A percentile compares a stretch with the other conserved stretches of the same genome.
phyloP scores from a whole-genome alignment of 2,888 invertebrate species.

The Tineola bisselliella region DNA sequence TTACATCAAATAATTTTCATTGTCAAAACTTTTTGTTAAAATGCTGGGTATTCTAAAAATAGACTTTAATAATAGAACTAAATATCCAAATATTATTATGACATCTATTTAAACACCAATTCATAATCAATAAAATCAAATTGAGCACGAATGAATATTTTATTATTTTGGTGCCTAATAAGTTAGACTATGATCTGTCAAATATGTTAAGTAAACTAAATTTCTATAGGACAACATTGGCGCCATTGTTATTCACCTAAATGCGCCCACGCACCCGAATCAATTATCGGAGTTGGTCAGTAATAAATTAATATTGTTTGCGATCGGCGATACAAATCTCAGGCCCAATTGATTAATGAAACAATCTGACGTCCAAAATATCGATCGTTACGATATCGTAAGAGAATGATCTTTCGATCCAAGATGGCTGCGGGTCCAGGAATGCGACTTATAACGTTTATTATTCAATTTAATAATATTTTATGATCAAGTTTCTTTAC shows the following conservation, averaged over 20 bases:
- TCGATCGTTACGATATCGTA: constrained; percentile 33
- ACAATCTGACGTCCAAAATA: constrained; percentile 44
- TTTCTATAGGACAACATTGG: not conserved
- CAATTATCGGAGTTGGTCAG: constrained; percentile 46
- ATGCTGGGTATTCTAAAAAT: too few relatives aligned
- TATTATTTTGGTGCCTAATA: not conserved
- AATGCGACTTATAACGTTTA: not conserved
- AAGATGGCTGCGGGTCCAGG: constrained; percentile 52
- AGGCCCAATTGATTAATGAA: constrained; percentile 57
- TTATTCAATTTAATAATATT: not conserved
- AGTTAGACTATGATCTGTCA: not conserved
- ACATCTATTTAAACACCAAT: not conserved
- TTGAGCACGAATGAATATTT: not conserved
- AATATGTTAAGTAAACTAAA: not conserved
- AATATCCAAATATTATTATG: too few relatives aligned
- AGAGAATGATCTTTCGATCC: constrained; percentile 37
- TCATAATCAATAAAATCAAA: not conserved
- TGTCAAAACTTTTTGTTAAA: too few relatives aligned
- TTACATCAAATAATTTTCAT: too few relatives aligned
- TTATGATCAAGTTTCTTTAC: constrained; percentile 22
- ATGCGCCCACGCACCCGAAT: constrained; percentile 56
- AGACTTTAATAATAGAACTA: too few relatives aligned
- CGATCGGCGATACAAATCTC: constrained; percentile 53
- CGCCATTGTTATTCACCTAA: constrained; percentile 44
- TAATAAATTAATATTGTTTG: constrained; percentile 62